Base-by-base conservation (phyloP, 1,140 invertebrate species). In the Anastrepha ludens region DNA sequence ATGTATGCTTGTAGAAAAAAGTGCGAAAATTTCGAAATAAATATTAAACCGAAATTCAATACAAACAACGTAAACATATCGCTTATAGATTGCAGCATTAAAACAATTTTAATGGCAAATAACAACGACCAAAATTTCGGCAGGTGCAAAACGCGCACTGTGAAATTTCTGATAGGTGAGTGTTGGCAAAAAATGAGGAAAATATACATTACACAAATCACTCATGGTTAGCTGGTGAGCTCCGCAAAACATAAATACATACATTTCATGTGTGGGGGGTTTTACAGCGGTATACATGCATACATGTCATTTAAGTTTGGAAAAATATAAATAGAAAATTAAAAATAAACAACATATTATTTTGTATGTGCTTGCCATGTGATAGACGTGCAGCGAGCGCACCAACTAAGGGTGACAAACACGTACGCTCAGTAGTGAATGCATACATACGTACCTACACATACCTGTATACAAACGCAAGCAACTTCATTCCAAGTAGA, bases 321-420 rank as follows among this genome's bases (percentile, higher is more conserved):
- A 3, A 41, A 65, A 65, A 20, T 29, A 65, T 8, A 65, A 39
- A 65, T 65, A 41, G 3, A 20, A 67, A 67, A 67, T 39, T 67
- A 39, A 67, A 67, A 20, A 67, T 11, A 65, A 65, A 65, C 64
- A 67, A 67, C 39, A 20, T 67, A 67, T 67, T 67, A 67, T 11
- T 6, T 67, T 20, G 20, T 67, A 39, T 67, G 65, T 67, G 65
- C 65, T 67, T 39, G 39, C 65, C 13, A 67, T 39, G 39, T 67
- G 64, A 67, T 67, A 39, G 65, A 67, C 65, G 65, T 67, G 65
- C 65, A 67, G 29, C 65, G 13, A 13, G 4, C 13, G 65, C 29
- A 67, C 13, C 20, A 11, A 13, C 65, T 41, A 29, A 67, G 20
- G 65, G 65, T 20, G 65, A 11, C 65, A 67, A 39, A 67, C 29